A percentile compares a stretch with the other conserved stretches of the same genome.
phyloP scores from a whole-genome alignment of 2,113 vertebrate species.

The Reinhardtius hippoglossoides region DNA sequence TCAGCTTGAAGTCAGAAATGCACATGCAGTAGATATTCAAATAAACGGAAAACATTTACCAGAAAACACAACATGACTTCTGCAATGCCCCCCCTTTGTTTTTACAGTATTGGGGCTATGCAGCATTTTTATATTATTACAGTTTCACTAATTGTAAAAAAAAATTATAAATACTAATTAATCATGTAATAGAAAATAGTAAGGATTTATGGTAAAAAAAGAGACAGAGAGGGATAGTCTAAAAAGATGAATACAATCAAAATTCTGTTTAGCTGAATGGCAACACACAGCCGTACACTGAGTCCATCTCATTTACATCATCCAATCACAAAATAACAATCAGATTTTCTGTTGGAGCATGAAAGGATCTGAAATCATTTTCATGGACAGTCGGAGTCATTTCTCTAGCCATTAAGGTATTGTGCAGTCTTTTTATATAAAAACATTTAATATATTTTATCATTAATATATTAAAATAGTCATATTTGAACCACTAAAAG shows the following conservation, averaged over 20 bases:
- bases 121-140: background rate
- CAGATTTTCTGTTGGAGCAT: background rate
- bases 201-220: background rate
- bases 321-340: background rate
- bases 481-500: background rate
- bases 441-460: background rate
- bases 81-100: background rate
- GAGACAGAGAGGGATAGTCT: background rate
- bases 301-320: background rate
- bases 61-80: background rate
- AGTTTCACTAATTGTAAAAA: background rate
- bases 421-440: background rate
- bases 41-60: constrained; percentile 1
- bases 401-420: background rate
- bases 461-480: background rate
- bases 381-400: background rate
- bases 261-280: background rate
- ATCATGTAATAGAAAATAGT: background rate
- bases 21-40: background rate
- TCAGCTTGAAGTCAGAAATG: constrained; percentile 34
- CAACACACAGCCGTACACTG: background rate
- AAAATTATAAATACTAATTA: background rate
- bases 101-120: background rate
- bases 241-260: background rate
- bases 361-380: background rate